Evolutionary conservation across 2,888 invertebrate species (phyloP).

Genomic region (Syrista parreyssii): DNA sequence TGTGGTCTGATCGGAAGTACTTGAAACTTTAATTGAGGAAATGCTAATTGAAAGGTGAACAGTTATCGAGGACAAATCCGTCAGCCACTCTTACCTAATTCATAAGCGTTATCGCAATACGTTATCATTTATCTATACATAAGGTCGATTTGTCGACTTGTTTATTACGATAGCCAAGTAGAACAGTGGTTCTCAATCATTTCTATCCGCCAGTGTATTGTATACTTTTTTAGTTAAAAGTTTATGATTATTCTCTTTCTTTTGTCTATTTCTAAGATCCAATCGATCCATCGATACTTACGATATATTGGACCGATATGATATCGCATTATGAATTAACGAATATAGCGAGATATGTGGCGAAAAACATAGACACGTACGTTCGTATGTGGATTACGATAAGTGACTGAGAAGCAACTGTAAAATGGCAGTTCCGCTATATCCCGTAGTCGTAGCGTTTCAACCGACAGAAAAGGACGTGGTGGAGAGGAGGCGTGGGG

Average conservation of each 20-base stretch:
- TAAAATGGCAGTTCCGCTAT: slow-evolving; percentile 56
- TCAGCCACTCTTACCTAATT: not conserved
- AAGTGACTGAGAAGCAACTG: slow-evolving; percentile 29
- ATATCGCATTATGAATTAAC: not conserved
- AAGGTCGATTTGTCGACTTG: not conserved
- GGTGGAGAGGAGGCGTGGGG: slow-evolving; percentile 39
- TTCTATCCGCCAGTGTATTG: not conserved
- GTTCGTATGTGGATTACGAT: not conserved
- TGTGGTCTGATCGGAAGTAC: not conserved
- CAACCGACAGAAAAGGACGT: slow-evolving; percentile 38
- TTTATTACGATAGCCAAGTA: not conserved
- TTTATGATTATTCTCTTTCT: not conserved
- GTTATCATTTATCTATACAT: not conserved
- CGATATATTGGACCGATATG: not conserved
- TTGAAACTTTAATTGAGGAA: not conserved
- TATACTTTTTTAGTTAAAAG: not conserved
- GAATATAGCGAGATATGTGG: not conserved
- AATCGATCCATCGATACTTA: not conserved
- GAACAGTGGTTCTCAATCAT: not conserved
- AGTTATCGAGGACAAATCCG: not conserved
- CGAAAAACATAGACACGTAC: not conserved
- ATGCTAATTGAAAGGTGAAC: not conserved
- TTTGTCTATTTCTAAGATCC: not conserved
- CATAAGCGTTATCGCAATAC: not conserved
- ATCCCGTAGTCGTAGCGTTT: slow-evolving; percentile 31